A percentile compares a stretch with the other conserved stretches of the same genome.
These are phyloP conservation scores for Odontomyia ornata DNA, from an alignment of 2,888 invertebrate genomes.

Conservation along the genomic window DNA sequence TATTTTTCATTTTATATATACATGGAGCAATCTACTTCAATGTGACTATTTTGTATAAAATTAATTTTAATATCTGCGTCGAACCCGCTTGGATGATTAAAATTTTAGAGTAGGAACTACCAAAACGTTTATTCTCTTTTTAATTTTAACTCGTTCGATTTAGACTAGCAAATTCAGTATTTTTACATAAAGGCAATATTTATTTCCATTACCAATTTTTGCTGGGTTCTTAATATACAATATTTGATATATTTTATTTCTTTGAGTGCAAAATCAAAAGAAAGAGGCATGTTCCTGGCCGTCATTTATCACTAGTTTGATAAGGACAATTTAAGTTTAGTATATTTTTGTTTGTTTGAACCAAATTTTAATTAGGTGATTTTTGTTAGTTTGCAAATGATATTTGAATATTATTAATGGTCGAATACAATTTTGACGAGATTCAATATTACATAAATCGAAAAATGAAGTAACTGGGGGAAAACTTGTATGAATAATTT, in stretches of 20 bases:
- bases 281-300: neutral
- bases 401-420: neutral
- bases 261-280: neutral
- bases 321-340: too few species aligned
- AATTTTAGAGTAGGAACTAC: neutral
- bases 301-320: neutral
- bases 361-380: too few species aligned
- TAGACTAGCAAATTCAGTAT: neutral
- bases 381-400: neutral
- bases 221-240: too few species aligned
- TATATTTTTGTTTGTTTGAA: too few species aligned
- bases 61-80: neutral
- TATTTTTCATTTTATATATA: too few species aligned
- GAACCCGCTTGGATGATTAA: neutral
- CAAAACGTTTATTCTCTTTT: neutral
- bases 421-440: conserved; percentile 25
- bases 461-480: conserved; percentile 14
- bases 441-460: conserved; percentile 21
- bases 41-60: too few species aligned
- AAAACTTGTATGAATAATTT: conserved; percentile 13
- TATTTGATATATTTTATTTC: too few species aligned
- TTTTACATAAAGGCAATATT: neutral
- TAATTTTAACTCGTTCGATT: neutral
- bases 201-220: neutral
- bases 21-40: too few species aligned